Base-by-base conservation (phyloP, 2,113 vertebrate genomes). In the Hippolais icterina region DNA sequence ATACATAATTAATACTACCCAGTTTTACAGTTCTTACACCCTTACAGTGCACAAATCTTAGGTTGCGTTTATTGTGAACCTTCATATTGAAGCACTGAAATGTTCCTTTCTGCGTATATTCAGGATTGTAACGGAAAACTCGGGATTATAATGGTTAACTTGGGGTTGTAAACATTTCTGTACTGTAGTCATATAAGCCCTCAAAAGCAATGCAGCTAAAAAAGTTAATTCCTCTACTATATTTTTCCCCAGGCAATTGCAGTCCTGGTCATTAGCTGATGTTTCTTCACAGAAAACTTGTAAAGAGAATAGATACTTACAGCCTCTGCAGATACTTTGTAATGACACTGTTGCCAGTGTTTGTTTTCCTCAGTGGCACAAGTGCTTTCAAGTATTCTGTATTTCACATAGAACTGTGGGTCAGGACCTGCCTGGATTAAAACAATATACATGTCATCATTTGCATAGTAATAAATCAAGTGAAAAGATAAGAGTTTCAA, bases 301-400 rank as follows among this genome's bases (percentile, higher is more conserved):
- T 79, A 22, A 76, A 42, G 57, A 37, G 19, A 3, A 17, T 31
- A 29, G 33, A 52, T 70, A 99, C 99, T 98, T 96, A 97, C 96
- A 25, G 89, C 97, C 13, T 96, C 75, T 22, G 76, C 79, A 35
- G 47, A 1, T 12, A 63, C 86, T 75, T 97, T 95, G 87, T 99
- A 99, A 83, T 98, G 78, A 57, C 99, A 99, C 0, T 99, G 97
- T 81, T 98, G 97, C 99, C 99, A 99, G 15, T 47, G 60, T 96
- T 97, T 98, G 60, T 47, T 76, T 87, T 89, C 97, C 33, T 94
- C 96, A 39, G 76, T 28, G 12, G 91, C 29, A 84, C 99, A 99
- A 52, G 97, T 76, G 4, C 98, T 98, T 95, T 98, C 98, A 84
- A 85, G 98, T 95, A 97, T 97, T 94, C 94, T 92, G 70, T 99